Evolutionary conservation across 2,888 invertebrate genomes (phyloP).

Genomic region (Zaprionus bogoriensis): DNA sequence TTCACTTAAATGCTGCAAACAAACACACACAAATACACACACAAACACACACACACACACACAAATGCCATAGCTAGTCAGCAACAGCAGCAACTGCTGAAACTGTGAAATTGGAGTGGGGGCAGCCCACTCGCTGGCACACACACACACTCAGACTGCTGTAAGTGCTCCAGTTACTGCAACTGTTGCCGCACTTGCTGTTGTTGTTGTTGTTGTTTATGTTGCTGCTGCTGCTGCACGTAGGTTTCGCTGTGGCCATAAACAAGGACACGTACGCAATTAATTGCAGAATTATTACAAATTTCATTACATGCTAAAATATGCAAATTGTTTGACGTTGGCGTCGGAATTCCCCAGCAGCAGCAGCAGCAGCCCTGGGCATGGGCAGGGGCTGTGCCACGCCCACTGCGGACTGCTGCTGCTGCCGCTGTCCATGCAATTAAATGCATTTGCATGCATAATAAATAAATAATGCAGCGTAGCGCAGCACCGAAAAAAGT

Average conservation of each 20-base stretch:
- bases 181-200: slow-evolving; percentile 1
- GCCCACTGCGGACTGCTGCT: not conserved
- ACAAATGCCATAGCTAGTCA: too few species aligned
- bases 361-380: not conserved
- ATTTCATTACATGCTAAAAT: slow-evolving; percentile 79
- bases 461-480: slow-evolving; percentile 74
- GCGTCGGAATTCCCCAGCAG: slow-evolving; percentile 20
- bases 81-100: slow-evolving; percentile 21
- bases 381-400: not conserved
- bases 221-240: slow-evolving; percentile 24
- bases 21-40: slow-evolving; percentile 28
- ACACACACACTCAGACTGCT: not conserved
- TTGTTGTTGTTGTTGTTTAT: not conserved
- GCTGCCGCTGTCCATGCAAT: slow-evolving; percentile 61
- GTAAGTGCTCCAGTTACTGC: slow-evolving; percentile 34
- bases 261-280: slow-evolving; percentile 76
- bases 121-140: slow-evolving; percentile 10
- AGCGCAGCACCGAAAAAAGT: not conserved
- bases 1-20: slow-evolving; percentile 41
- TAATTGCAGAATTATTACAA: slow-evolving; percentile 80
- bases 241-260: slow-evolving; percentile 39
- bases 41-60: slow-evolving; percentile 18
- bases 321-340: slow-evolving; percentile 74
- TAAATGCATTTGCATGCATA: slow-evolving; percentile 80
- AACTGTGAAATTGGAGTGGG: slow-evolving; percentile 28